Evolutionary conservation across 2,888 invertebrate genomes (phyloP).

Genomic region (Tineola bisselliella): DNA sequence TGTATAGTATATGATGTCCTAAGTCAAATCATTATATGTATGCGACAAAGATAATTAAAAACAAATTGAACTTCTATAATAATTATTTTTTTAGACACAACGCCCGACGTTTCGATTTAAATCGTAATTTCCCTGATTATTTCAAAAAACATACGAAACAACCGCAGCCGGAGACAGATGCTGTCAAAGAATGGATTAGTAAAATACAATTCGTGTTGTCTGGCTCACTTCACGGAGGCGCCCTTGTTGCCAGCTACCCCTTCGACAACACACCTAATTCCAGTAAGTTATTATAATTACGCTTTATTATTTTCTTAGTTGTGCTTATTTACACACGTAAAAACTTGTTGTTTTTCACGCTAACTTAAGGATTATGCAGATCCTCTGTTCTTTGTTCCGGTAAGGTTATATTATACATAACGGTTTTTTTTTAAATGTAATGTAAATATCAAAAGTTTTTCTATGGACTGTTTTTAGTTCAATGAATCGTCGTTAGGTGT

Average conservation of each 20-base stretch:
- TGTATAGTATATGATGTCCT: too few relatives aligned
- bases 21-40: too few relatives aligned
- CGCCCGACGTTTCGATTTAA: conserved; percentile 88
- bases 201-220: conserved; percentile 94
- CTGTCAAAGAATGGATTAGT: conserved; percentile 93
- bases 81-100: conserved; percentile 74
- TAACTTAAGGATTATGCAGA: conserved; percentile 73
- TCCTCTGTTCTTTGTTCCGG: conserved; percentile 78
- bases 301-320: too few relatives aligned
- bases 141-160: conserved; percentile 89
- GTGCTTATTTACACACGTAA: too few relatives aligned
- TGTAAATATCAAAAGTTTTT: too few relatives aligned
- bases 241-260: conserved; percentile 95
- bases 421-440: too few relatives aligned
- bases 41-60: too few relatives aligned
- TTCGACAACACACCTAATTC: conserved; percentile 95
- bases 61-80: too few relatives aligned
- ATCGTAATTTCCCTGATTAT: conserved; percentile 96
- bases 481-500: too few relatives aligned
- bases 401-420: conserved; percentile 60
- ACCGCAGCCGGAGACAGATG: conserved; percentile 93
- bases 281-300: conserved; percentile 71
- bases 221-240: conserved; percentile 94
- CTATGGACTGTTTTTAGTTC: too few relatives aligned
- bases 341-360: conserved; percentile 31